phyloP scores from a whole-genome alignment of 64 coral and sea anemone species.

The Dendrophyllia cribrosa region DNA sequence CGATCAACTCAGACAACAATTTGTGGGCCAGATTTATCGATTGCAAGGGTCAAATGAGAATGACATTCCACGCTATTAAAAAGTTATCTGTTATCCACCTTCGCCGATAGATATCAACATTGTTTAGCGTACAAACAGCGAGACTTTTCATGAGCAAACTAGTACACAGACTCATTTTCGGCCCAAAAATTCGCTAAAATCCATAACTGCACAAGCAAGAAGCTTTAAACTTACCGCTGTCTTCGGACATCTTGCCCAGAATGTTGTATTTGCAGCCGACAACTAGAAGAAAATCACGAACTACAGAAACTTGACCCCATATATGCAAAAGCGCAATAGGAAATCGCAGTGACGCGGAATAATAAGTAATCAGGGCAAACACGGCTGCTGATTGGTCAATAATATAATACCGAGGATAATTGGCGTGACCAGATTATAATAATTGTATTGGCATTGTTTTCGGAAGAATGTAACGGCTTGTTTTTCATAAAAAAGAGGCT shows the following conservation, averaged over 20 bases:
- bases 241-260: constrained; percentile 17
- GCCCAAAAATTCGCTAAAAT: not conserved
- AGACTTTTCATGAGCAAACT: not conserved
- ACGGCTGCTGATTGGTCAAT: constrained; percentile 2
- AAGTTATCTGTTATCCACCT: not conserved
- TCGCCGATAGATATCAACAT: not conserved
- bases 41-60: not conserved
- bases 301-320: not conserved
- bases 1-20: not conserved
- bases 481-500: not conserved
- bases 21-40: not conserved
- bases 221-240: constrained; percentile 20
- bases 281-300: not conserved
- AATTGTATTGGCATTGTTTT: constrained; percentile 34
- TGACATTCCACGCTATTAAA: not conserved
- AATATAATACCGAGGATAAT: constrained; percentile 24
- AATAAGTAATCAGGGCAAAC: constrained; percentile 22
- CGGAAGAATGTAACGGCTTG: constrained; percentile 9
- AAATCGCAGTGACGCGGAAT: constrained; percentile 51
- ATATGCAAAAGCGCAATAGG: constrained; percentile 19
- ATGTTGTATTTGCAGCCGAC: not conserved
- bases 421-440: constrained; percentile 38
- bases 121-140: constrained; percentile 29
- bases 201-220: not conserved
- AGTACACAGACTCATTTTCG: not conserved